phyloP scores from a whole-genome alignment of 2,888 invertebrate genomes.

The Ormyrus labotus region DNA sequence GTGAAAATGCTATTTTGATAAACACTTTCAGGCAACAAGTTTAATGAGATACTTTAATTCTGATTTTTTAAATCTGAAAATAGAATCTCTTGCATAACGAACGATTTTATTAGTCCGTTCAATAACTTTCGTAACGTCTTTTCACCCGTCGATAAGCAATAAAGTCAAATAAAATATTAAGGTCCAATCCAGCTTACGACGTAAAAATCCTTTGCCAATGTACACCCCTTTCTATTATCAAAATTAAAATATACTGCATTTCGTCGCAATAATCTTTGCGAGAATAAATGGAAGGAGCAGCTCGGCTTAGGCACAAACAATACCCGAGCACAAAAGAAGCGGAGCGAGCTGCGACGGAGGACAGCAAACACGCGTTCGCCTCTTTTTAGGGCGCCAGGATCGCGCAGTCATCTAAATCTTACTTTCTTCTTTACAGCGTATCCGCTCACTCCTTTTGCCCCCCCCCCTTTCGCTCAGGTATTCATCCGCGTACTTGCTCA shows the following conservation, averaged over 20 bases:
- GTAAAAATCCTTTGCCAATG: neutral
- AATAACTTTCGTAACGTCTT: neutral
- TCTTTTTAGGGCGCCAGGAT: slow-evolving; percentile 18
- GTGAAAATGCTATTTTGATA: too few species aligned
- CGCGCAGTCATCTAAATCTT: slow-evolving; percentile 47
- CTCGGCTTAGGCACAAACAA: slow-evolving; percentile 37
- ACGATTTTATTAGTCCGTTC: too few species aligned
- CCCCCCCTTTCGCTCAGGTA: slow-evolving; percentile 22
- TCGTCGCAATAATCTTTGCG: slow-evolving; percentile 11
- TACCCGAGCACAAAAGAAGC: slow-evolving; percentile 34
- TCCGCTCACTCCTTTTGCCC: too few species aligned
- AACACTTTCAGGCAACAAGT: too few species aligned
- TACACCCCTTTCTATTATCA: neutral
- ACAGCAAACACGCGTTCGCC: slow-evolving; percentile 40
- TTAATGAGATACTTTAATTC: too few species aligned
- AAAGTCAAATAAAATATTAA: slow-evolving; percentile 10
- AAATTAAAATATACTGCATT: slow-evolving; percentile 6
- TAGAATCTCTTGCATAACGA: too few species aligned
- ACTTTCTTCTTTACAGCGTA: slow-evolving; percentile 37
- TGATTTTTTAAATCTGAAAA: too few species aligned
- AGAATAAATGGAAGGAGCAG: slow-evolving; percentile 7
- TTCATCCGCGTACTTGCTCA: neutral
- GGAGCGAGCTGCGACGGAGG: slow-evolving; percentile 26
- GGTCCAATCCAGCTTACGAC: neutral
- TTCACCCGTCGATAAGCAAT: slow-evolving; percentile 8